Evolutionary conservation across 2,113 vertebrate genomes (phyloP).

Genomic region (Elaphurus davidianus): DNA sequence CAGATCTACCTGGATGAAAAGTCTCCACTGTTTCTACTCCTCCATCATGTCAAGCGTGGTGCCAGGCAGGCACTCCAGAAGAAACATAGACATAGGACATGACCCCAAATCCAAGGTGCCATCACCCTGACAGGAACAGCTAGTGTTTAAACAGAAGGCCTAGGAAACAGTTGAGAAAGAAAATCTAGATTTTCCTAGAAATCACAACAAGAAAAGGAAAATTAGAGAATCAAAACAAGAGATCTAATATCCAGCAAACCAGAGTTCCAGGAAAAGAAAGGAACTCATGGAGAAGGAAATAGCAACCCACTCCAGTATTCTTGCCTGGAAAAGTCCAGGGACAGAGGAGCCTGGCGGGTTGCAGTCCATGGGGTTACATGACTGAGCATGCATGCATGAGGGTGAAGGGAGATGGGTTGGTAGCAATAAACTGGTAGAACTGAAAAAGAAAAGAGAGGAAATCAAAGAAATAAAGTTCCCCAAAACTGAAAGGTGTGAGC

Average conservation of each 20-base stretch:
- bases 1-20: not conserved
- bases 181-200: not conserved
- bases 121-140: not conserved
- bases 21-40: not conserved
- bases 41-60: not conserved
- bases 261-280: not conserved
- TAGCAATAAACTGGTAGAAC: not conserved
- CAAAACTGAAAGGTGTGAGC: not conserved
- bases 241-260: not conserved
- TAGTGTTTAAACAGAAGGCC: not conserved
- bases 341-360: not conserved
- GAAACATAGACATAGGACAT: not conserved
- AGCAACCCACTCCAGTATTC: not conserved
- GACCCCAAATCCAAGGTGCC: not conserved
- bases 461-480: not conserved
- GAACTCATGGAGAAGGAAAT: not conserved
- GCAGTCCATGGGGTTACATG: not conserved
- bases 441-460: not conserved
- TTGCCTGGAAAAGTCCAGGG: not conserved
- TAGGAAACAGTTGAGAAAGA: not conserved
- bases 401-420: not conserved
- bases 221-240: not conserved
- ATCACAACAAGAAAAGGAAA: not conserved
- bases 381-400: not conserved
- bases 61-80: not conserved